Conservation (phyloP, 2,113 vertebrate genomes). For the Cephalopholis sonnerati region DNA sequence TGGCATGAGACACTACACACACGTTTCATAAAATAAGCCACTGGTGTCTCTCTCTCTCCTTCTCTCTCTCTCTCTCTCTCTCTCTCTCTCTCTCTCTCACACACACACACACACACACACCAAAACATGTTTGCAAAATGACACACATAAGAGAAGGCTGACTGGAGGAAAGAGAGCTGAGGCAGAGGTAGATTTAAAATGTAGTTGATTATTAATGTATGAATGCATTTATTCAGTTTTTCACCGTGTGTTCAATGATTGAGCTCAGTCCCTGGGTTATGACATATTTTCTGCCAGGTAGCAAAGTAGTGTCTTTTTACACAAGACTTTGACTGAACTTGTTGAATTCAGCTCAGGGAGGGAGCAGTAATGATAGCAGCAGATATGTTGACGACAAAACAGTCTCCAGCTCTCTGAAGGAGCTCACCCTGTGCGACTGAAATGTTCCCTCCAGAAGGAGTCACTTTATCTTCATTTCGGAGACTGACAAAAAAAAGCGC, state of each 20-base stretch:
- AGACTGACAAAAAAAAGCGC: constrained; percentile 1
- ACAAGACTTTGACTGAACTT: neutral
- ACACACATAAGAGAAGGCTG: constrained; percentile 4
- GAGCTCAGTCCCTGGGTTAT: constrained; percentile 12
- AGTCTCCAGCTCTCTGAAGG: neutral
- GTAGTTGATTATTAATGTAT: constrained; percentile 29
- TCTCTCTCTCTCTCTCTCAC: neutral
- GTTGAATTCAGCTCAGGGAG: neutral
- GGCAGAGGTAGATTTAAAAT: constrained; percentile 18
- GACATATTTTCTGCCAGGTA: constrained; percentile 22
- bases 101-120: neutral
- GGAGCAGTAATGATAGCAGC: neutral
- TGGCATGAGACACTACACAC: constrained; percentile 31
- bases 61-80: neutral
- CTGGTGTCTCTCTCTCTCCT: neutral
- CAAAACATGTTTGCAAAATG: constrained; percentile 14
- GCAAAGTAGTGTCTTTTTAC: constrained; percentile 10
- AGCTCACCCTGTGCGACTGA: constrained; percentile 5
- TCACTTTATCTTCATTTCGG: neutral
- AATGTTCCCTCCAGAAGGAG: constrained; percentile 5
- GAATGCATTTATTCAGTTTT: constrained; percentile 42
- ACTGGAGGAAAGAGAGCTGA: neutral
- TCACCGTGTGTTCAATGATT: constrained; percentile 39
- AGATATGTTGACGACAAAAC: neutral
- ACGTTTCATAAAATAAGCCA: constrained; percentile 25